Conservation (phyloP, 2,797 vertebrate genomes). For the Hypotaenidia philippensis region DNA sequence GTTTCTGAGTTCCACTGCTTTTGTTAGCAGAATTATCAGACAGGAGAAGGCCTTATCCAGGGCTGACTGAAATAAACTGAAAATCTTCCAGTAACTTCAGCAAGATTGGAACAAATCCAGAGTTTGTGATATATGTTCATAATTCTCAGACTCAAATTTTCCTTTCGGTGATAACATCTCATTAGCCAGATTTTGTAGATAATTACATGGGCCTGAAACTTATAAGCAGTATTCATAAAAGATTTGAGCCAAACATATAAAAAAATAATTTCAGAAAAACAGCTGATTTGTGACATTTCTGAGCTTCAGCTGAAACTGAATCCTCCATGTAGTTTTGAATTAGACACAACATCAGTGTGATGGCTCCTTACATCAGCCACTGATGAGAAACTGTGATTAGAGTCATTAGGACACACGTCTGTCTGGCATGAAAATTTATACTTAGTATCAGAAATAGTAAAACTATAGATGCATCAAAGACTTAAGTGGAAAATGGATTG, state of each 20-base stretch:
- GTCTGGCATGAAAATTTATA: not conserved
- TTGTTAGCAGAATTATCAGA: not conserved
- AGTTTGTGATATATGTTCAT: not conserved
- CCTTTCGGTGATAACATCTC: not conserved
- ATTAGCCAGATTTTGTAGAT: not conserved
- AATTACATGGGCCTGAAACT: not conserved
- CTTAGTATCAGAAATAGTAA: not conserved
- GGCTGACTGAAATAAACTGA: not conserved
- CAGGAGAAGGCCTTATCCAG: not conserved
- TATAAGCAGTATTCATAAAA: not conserved
- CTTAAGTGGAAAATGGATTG: not conserved
- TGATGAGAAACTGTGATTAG: not conserved
- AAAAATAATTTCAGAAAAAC: not conserved
- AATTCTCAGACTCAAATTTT: not conserved
- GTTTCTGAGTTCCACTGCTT: not conserved
- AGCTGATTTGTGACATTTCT: not conserved
- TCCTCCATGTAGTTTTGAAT: not conserved
- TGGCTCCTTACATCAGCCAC: not conserved
- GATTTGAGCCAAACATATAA: not conserved
- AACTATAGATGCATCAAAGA: not conserved
- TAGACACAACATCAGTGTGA: not conserved
- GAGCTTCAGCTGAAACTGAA: not conserved
- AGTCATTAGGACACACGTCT: not conserved
- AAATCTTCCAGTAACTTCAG: not conserved
- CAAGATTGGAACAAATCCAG: not conserved